Conservation (phyloP, 2,797 vertebrate genomes). For the Nyctalus aviator region DNA sequence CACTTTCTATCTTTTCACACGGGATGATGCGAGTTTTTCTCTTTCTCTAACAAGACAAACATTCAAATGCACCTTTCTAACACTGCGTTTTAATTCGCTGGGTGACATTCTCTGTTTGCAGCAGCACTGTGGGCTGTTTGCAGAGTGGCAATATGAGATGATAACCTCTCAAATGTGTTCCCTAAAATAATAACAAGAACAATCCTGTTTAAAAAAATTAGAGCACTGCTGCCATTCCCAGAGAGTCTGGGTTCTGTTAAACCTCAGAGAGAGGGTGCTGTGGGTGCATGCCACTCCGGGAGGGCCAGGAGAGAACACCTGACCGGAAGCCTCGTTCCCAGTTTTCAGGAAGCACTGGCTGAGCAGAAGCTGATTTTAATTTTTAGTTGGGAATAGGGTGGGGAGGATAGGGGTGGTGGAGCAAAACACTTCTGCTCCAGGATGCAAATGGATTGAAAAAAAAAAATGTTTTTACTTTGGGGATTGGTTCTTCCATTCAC, state of each 20-base stretch:
- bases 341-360: not conserved
- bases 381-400: not conserved
- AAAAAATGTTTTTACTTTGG: not conserved
- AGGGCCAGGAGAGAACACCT: too few relatives aligned
- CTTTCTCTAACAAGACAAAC: constrained; percentile 65
- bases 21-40: constrained; percentile 51
- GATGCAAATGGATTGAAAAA: not conserved
- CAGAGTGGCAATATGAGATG: constrained; percentile 16
- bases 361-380: not conserved
- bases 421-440: not conserved
- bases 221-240: not conserved
- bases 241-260: not conserved
- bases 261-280: not conserved
- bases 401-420: not conserved
- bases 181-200: not conserved
- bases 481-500: not conserved
- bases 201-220: not conserved
- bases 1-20: constrained; percentile 72
- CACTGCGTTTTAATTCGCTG: not conserved
- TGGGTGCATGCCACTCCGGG: not conserved
- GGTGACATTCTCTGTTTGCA: constrained; percentile 58
- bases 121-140: not conserved
- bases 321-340: not conserved
- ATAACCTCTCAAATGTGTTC: not conserved
- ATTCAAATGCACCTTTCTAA: constrained; percentile 47